Conservation (phyloP, 2,113 vertebrate species). For the Pipra filicauda region DNA sequence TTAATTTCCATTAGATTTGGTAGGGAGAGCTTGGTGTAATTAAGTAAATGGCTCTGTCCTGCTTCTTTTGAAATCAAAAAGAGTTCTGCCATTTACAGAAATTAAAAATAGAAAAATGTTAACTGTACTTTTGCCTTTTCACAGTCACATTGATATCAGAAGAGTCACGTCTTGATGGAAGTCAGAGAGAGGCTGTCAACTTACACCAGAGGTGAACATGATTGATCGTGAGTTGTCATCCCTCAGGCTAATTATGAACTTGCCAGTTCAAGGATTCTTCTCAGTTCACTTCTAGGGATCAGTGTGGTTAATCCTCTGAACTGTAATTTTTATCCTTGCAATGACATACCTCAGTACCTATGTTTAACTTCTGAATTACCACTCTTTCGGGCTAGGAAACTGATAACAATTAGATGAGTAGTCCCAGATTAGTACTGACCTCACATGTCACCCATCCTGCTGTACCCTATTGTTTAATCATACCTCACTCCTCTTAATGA, state of each 20-base stretch:
- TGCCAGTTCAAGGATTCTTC: neutral
- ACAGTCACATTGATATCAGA: neutral
- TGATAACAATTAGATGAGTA: neutral
- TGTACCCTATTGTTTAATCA: constrained; percentile 14
- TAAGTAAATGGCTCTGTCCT: neutral
- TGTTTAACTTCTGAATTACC: constrained; percentile 5
- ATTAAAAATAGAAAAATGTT: neutral
- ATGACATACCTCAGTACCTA: neutral
- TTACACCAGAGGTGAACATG: accelerated
- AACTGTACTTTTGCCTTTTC: neutral
- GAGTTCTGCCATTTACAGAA: neutral
- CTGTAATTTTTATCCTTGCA: neutral
- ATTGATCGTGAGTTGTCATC: neutral
- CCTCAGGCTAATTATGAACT: neutral
- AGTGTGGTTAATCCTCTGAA: neutral
- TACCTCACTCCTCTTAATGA: neutral
- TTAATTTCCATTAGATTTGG: neutral
- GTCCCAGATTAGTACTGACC: neutral
- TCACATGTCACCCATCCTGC: neutral
- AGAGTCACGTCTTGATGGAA: accelerated
- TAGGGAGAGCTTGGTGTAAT: neutral
- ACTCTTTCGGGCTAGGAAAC: constrained; percentile 23
- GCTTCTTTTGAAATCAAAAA: neutral
- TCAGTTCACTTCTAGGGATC: neutral
- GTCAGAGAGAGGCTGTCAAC: neutral